Percentiles rank a stretch among this genome's conserved stretches.
These are phyloP conservation scores for Gymnothorax reevesii DNA, from an alignment of 2,797 vertebrate species.

Conservation along the genomic window DNA sequence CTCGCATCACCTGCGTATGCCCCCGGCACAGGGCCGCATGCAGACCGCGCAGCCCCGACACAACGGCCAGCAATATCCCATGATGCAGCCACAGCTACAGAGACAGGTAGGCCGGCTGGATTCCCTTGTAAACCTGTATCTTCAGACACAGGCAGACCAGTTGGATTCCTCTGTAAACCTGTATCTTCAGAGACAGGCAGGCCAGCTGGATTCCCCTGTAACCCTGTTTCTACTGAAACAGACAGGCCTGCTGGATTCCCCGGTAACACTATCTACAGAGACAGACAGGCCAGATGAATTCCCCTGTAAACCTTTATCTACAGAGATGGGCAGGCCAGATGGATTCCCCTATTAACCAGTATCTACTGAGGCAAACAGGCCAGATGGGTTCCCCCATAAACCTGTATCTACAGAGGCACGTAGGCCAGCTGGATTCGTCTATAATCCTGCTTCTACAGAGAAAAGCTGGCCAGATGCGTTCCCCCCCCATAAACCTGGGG, in stretches of 20 bases:
- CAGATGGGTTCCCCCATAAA: no score
- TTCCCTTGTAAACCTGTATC: background rate
- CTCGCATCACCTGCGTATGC: constrained; percentile 91
- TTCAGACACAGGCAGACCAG: background rate
- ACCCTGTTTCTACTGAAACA: background rate
- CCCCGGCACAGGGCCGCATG: constrained; percentile 73
- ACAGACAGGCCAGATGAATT: background rate
- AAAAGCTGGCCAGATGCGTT: no score
- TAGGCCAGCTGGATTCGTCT: background rate
- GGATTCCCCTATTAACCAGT: background rate
- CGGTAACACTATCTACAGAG: background rate
- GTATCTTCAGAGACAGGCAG: background rate
- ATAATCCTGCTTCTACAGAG: background rate
- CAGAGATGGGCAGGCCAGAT: constrained; percentile 63
- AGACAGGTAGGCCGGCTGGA: constrained; percentile 81
- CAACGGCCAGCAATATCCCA: constrained; percentile 91
- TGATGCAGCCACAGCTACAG: constrained; percentile 98
- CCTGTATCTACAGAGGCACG: background rate
- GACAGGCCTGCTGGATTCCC: background rate
- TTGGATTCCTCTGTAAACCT: no score
- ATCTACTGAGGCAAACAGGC: background rate
- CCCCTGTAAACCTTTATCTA: background rate
- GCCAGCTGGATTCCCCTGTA: background rate
- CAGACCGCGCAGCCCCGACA: constrained; percentile 83
- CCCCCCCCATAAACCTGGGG: no score